These are phyloP conservation scores for Stomorhina lunata DNA, from an alignment of 2,888 invertebrate species.

Conservation along the genomic window DNA sequence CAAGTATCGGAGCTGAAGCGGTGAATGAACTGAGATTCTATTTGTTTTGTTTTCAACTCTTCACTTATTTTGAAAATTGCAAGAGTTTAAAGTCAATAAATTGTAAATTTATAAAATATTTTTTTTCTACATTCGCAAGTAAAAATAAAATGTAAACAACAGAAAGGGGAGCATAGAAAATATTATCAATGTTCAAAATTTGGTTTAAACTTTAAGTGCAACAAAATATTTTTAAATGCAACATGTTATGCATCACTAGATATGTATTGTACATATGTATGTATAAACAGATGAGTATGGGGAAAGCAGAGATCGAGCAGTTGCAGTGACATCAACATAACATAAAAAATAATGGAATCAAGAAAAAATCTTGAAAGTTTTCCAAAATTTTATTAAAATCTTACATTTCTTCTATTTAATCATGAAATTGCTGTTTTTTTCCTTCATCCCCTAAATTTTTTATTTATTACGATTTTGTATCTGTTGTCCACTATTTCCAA, in stretches of 20 bases:
- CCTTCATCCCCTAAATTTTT: too few species aligned
- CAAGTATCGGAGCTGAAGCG: constrained; percentile 3
- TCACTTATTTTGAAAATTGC: constrained; percentile 15
- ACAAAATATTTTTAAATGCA: constrained; percentile 36
- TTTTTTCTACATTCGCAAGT: background rate
- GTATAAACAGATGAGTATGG: background rate
- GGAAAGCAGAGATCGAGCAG: too few species aligned
- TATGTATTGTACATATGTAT: background rate
- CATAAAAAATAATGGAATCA: too few species aligned
- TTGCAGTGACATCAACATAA: too few species aligned
- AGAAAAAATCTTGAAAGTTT: too few species aligned
- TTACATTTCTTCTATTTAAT: too few species aligned
- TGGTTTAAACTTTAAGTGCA: constrained; percentile 32
- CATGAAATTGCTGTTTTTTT: too few species aligned
- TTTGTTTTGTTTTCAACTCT: background rate
- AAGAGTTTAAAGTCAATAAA: constrained; percentile 63
- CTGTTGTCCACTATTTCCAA: too few species aligned
- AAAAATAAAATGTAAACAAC: background rate
- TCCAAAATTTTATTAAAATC: too few species aligned
- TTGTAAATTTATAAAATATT: constrained; percentile 54
- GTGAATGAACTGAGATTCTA: constrained; percentile 58
- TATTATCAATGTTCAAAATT: constrained; percentile 17
- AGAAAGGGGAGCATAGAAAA: constrained; percentile 48
- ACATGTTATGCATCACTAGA: constrained; percentile 53
- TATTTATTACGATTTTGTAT: too few species aligned